Percentiles rank a stretch among this genome's conserved stretches.
Conservation (phyloP, 2,888 invertebrate genomes). For the Brachylomia viminalis region DNA sequence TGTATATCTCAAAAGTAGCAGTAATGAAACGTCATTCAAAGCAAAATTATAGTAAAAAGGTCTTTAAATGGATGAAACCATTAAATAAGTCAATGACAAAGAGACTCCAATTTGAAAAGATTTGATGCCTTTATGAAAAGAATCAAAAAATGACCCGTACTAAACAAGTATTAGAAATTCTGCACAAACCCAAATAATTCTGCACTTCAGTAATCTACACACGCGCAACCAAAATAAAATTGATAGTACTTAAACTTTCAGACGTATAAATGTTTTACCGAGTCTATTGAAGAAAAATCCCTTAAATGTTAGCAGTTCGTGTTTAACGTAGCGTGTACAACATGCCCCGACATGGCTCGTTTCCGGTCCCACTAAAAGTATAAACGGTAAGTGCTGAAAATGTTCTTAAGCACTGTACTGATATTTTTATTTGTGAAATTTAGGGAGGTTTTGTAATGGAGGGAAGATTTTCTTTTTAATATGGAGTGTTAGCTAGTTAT, state of each 20-base stretch:
- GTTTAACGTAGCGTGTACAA: constrained; percentile 61
- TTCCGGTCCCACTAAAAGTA: constrained; percentile 62
- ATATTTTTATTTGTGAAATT: constrained; percentile 54
- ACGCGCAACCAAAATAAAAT: background rate
- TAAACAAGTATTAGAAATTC: background rate
- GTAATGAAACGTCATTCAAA: background rate
- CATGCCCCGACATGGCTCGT: constrained; percentile 59
- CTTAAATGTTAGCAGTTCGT: constrained; percentile 53
- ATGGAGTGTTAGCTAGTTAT: background rate
- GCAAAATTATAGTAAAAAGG: too few species aligned
- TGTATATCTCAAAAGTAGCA: background rate
- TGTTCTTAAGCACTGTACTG: constrained; percentile 30
- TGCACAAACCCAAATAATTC: background rate
- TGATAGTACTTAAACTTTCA: constrained; percentile 7
- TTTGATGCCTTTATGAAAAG: background rate
- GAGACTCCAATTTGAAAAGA: background rate
- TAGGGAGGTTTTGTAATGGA: constrained; percentile 12
- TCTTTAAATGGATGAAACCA: background rate
- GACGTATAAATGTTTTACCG: constrained; percentile 26
- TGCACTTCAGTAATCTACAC: background rate
- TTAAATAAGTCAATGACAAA: background rate
- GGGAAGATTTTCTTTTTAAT: background rate
- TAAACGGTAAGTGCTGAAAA: constrained; percentile 58
- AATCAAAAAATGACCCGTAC: background rate
- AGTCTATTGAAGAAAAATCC: constrained; percentile 59